Percentiles rank a stretch among this genome's conserved stretches.
These are phyloP conservation scores for Spilosoma lubricipeda DNA, from an alignment of 2,888 invertebrate genomes.

Conservation along the genomic window DNA sequence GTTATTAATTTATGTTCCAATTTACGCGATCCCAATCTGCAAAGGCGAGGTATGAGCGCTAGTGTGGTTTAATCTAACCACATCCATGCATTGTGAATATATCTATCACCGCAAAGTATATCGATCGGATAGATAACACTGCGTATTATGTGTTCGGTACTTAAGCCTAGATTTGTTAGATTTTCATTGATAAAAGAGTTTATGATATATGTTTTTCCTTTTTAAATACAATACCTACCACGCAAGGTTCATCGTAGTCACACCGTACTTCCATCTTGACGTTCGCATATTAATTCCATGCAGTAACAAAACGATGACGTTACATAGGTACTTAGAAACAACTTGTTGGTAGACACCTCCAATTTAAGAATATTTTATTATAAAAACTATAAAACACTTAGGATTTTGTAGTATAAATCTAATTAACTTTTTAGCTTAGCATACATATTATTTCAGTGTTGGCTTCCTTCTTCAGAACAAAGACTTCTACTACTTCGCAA, in stretches of 20 bases:
- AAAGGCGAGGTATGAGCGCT: not conserved
- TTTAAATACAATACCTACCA: not conserved
- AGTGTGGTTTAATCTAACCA: conserved; percentile 1
- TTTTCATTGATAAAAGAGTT: not conserved
- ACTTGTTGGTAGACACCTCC: no score
- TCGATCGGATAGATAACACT: not conserved
- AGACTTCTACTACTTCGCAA: no score
- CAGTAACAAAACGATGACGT: not conserved
- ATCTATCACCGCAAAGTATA: not conserved
- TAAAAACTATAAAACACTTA: no score
- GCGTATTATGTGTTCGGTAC: not conserved
- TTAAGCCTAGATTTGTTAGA: not conserved
- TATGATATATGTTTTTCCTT: not conserved
- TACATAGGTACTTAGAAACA: no score
- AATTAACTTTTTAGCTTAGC: no score
- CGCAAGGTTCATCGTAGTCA: not conserved
- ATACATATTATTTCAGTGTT: no score
- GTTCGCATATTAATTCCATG: not conserved
- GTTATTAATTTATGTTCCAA: not conserved
- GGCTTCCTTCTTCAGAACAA: no score
- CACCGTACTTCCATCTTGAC: not conserved
- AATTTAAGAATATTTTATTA: no score
- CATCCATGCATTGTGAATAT: not conserved
- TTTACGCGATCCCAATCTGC: not conserved
- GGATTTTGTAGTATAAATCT: no score